Conservation (phyloP, 2,797 vertebrate species). For the Aplochiton taeniatus region DNA sequence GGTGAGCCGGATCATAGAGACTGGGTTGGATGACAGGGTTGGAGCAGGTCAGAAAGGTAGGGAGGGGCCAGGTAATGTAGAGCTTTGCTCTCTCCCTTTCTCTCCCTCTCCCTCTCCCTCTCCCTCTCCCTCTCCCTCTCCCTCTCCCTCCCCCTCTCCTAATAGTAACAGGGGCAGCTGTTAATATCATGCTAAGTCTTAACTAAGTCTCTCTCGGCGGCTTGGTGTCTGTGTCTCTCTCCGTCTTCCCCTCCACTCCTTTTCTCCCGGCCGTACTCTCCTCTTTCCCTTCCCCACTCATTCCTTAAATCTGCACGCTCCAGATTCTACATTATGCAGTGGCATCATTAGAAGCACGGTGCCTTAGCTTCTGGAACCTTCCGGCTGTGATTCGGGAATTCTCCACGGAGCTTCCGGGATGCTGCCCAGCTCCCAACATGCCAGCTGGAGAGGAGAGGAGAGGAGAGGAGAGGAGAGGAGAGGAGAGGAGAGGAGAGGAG, state of each 20-base stretch:
- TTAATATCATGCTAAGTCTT: slow-evolving; percentile 79
- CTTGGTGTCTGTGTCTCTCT: slow-evolving; percentile 80
- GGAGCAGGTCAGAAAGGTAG: too few species aligned
- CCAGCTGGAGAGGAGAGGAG: neutral
- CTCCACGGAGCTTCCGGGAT: slow-evolving; percentile 80
- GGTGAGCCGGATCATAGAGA: too few species aligned
- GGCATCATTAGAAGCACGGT: slow-evolving; percentile 84
- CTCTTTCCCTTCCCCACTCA: neutral
- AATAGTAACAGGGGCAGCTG: slow-evolving; percentile 89
- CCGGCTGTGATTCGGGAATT: slow-evolving; percentile 79
- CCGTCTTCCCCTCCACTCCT: slow-evolving; percentile 68
- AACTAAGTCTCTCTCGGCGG: slow-evolving; percentile 65
- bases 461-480: neutral
- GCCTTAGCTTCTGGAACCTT: slow-evolving; percentile 81
- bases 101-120: slow-evolving; percentile 15
- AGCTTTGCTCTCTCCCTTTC: slow-evolving; percentile 30
- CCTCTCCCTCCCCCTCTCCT: slow-evolving; percentile 35
- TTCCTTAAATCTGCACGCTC: slow-evolving; percentile 56
- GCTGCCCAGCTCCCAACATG: slow-evolving; percentile 34
- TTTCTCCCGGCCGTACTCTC: slow-evolving; percentile 53
- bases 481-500: neutral
- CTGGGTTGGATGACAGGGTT: too few species aligned
- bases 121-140: slow-evolving; percentile 4
- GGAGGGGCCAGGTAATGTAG: too few species aligned
- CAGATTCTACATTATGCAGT: slow-evolving; percentile 90